Conservation (phyloP, 30 jellyfish, hydroid and myxozoan genomes). For the Hydractinia symbiolongicarpus region DNA sequence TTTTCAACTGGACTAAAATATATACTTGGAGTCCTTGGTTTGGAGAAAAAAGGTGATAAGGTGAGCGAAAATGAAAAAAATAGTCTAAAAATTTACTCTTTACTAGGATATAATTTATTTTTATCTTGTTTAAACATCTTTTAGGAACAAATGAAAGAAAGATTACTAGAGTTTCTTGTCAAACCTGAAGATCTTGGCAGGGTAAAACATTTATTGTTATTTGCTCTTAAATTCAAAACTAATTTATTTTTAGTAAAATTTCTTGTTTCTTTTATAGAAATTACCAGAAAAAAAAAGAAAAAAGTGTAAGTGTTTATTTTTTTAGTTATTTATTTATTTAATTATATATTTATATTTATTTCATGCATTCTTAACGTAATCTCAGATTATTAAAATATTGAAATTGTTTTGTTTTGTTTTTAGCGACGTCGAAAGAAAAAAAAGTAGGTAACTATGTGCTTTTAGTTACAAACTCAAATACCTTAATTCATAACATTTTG, state of each 20-base stretch:
- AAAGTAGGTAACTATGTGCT: no score
- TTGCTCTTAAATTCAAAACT: background rate
- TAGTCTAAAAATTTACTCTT: background rate
- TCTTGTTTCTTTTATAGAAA: constrained; percentile 28
- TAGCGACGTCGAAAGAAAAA: no score
- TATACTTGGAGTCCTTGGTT: constrained; percentile 22
- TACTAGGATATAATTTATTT: background rate
- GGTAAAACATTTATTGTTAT: constrained; percentile 14
- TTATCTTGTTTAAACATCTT: background rate
- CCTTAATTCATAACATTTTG: no score
- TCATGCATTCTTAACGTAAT: no score
- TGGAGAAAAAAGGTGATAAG: constrained; percentile 29
- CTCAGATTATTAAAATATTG: no score
- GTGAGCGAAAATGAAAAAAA: background rate
- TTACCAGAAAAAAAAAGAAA: constrained; percentile 32
- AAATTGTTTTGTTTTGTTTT: no score
- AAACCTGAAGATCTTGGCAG: constrained; percentile 48
- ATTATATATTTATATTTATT: background rate
- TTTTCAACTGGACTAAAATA: constrained; percentile 8
- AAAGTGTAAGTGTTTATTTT: background rate
- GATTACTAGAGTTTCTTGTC: constrained; percentile 48
- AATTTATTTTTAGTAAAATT: background rate
- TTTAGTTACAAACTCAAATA: no score
- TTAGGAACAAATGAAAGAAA: constrained; percentile 59
- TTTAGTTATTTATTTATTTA: background rate